Conservation (phyloP, 2,113 vertebrate species). For the Neofelis nebulosa region DNA sequence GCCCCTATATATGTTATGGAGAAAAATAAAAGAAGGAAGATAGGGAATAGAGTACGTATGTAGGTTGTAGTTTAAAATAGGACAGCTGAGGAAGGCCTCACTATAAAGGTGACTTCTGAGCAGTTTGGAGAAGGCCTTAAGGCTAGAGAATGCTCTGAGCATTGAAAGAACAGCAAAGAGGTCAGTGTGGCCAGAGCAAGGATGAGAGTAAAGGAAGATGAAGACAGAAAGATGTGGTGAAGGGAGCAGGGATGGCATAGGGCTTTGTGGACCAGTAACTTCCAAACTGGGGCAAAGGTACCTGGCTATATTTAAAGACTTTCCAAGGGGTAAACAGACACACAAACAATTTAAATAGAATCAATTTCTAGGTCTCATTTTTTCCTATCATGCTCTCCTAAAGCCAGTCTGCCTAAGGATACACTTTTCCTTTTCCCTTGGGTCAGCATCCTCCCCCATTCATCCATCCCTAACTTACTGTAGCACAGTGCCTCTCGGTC, state of each 20-base stretch:
- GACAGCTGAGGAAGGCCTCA: not conserved
- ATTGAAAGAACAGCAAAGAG: not conserved
- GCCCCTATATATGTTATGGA: not conserved
- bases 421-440: not conserved
- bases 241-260: not conserved
- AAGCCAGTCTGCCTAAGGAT: not conserved
- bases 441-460: not conserved
- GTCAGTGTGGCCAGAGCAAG: not conserved
- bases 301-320: not conserved
- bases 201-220: not conserved
- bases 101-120: not conserved
- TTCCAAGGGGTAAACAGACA: not conserved
- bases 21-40: not conserved
- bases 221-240: not conserved
- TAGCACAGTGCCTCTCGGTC: no score
- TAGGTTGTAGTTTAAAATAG: not conserved
- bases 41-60: not conserved
- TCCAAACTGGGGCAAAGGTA: not conserved
- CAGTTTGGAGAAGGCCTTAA: not conserved
- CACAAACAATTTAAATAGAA: not conserved
- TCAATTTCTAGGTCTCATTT: not conserved
- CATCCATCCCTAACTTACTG: not conserved
- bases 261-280: not conserved
- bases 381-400: not conserved
- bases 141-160: not conserved